Conservation (phyloP, 1,140 invertebrate species). For the Drosophila simulans region DNA sequence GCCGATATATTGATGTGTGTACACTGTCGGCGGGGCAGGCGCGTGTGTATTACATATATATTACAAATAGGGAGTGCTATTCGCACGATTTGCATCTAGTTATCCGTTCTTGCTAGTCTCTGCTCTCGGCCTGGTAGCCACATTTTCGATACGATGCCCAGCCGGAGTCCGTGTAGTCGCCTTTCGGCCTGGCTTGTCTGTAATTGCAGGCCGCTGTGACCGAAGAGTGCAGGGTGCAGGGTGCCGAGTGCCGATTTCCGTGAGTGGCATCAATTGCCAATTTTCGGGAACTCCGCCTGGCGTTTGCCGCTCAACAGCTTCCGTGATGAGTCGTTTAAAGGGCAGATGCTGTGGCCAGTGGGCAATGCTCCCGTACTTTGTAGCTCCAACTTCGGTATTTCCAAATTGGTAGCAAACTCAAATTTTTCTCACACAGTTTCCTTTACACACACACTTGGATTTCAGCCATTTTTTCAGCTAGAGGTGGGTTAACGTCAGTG, state of each 20-base stretch:
- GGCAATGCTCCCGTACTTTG: constrained; percentile 10
- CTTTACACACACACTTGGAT: constrained; percentile 44
- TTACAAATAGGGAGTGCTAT: constrained; percentile 50
- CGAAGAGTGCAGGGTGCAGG: constrained; percentile 5
- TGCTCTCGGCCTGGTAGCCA: constrained; percentile 11
- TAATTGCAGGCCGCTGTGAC: constrained; percentile 49
- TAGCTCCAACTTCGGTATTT: constrained; percentile 32
- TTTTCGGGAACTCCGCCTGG: constrained; percentile 13
- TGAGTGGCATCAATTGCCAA: constrained; percentile 52
- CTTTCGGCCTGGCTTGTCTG: constrained; percentile 24
- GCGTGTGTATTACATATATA: constrained; percentile 45
- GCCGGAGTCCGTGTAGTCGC: constrained; percentile 5
- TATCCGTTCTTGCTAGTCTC: constrained; percentile 11
- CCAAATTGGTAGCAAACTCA: constrained; percentile 47
- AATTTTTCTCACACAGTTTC: constrained; percentile 56
- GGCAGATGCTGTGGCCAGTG: constrained; percentile 12
- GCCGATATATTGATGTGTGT: constrained; percentile 52
- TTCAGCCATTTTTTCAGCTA: constrained; percentile 62
- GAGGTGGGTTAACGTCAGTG: constrained; percentile 1
- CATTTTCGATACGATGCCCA: constrained; percentile 28
- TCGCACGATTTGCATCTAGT: constrained; percentile 40
- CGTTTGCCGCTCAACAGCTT: background rate
- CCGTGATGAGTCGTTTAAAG: background rate
- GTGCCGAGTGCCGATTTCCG: constrained; percentile 10
- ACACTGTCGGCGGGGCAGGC: constrained; percentile 41